A percentile compares a stretch with the other conserved stretches of the same genome.
Conservation (phyloP, 1,140 invertebrate genomes). For the Tetragonula clypearis region DNA sequence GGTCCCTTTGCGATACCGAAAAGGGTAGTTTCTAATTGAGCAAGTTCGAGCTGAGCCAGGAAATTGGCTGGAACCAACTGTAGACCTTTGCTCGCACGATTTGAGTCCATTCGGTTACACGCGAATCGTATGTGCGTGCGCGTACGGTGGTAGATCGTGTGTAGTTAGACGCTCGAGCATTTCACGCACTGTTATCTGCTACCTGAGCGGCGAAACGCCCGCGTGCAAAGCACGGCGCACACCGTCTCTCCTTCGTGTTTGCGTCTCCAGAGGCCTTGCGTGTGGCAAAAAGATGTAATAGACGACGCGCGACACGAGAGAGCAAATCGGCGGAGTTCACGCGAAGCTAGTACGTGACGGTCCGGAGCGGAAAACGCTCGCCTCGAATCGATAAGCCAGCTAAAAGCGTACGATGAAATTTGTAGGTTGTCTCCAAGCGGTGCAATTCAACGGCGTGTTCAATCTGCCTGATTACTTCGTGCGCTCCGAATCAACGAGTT, state of each 20-base stretch:
- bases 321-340: slow-evolving; percentile 40
- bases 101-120: slow-evolving; percentile 13
- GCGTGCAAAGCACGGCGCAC: neutral
- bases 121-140: neutral
- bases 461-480: slow-evolving; percentile 14
- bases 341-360: slow-evolving; percentile 23
- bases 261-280: neutral
- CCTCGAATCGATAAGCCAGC: slow-evolving; percentile 34
- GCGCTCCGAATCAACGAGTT: neutral
- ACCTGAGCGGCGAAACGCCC: slow-evolving; percentile 25
- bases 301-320: neutral
- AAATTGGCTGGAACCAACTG: slow-evolving; percentile 65
- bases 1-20: neutral
- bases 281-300: slow-evolving; percentile 27
- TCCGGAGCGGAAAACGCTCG: slow-evolving; percentile 4
- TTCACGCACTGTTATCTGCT: slow-evolving; percentile 13
- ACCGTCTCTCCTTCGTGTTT: slow-evolving; percentile 3
- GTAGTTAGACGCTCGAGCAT: slow-evolving; percentile 4
- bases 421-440: slow-evolving; percentile 11
- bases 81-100: too few species aligned
- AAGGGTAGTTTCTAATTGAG: slow-evolving; percentile 74
- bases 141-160: neutral
- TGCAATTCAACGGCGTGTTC: slow-evolving; percentile 2
- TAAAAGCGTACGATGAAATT: slow-evolving; percentile 41
- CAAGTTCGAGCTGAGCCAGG: slow-evolving; percentile 64